phyloP scores from a whole-genome alignment of 2,113 vertebrate genomes.

The Daphoenositta chrysoptera region DNA sequence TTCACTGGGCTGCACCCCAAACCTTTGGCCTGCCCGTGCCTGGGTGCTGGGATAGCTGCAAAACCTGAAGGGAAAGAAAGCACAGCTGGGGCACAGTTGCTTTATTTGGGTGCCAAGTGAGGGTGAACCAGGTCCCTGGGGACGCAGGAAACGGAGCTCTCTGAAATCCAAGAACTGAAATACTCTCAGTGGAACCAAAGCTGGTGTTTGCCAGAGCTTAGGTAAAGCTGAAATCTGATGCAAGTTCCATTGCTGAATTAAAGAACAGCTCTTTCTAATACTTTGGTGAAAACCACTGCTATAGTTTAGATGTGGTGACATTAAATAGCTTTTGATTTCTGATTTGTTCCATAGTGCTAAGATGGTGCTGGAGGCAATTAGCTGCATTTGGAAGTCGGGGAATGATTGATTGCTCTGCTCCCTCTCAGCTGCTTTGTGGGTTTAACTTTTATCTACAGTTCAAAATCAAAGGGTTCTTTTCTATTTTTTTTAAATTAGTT shows the following conservation, averaged over 20 bases:
- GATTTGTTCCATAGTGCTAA: neutral
- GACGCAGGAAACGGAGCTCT: neutral
- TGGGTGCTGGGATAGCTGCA: neutral
- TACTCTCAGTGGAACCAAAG: neutral
- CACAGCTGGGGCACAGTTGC: neutral
- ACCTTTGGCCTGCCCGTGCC: neutral
- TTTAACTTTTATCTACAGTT: conserved; percentile 39
- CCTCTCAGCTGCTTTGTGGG: conserved; percentile 15
- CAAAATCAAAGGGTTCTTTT: neutral
- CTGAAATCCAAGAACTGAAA: neutral
- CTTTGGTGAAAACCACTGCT: neutral
- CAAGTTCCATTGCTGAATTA: neutral
- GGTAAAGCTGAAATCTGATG: neutral
- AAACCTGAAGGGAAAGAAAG: neutral
- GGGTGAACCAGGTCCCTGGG: neutral
- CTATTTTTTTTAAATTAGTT: neutral
- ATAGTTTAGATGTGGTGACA: neutral
- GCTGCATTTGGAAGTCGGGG: neutral
- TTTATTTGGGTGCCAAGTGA: neutral
- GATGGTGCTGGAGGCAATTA: conserved; percentile 44
- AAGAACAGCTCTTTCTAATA: neutral
- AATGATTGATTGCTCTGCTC: conserved; percentile 39
- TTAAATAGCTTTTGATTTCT: conserved; percentile 29
- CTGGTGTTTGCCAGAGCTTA: neutral
- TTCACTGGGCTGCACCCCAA: neutral